A percentile compares a stretch with the other conserved stretches of the same genome.
phyloP scores from a whole-genome alignment of 1,140 invertebrate species.

The Riptortus pedestris region DNA sequence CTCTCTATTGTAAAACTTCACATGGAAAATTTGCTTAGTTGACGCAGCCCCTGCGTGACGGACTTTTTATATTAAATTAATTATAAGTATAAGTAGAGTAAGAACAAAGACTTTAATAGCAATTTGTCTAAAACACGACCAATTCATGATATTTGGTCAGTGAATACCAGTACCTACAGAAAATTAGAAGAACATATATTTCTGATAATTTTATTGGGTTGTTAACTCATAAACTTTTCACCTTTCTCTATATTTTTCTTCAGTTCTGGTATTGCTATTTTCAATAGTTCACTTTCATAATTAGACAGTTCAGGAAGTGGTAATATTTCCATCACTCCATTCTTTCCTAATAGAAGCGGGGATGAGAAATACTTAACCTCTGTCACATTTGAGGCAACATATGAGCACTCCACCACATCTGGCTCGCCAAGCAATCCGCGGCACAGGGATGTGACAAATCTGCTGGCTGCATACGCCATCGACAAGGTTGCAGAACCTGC shows the following conservation, averaged over 20 bases:
- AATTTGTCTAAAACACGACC: too few relatives aligned
- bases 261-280: constrained; percentile 84
- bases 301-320: constrained; percentile 78
- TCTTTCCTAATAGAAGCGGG: constrained; percentile 80
- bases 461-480: constrained; percentile 94
- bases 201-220: too few relatives aligned
- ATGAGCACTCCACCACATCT: constrained; percentile 87
- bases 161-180: too few relatives aligned
- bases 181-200: too few relatives aligned
- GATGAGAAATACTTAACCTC: constrained; percentile 91
- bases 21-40: too few relatives aligned
- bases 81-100: too few relatives aligned
- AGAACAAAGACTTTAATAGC: too few relatives aligned
- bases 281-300: constrained; percentile 77
- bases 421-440: constrained; percentile 75
- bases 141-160: too few relatives aligned
- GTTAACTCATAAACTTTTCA: not conserved
- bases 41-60: too few relatives aligned
- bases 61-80: too few relatives aligned
- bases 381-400: constrained; percentile 79
- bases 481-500: constrained; percentile 97
- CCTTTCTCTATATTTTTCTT: constrained; percentile 93
- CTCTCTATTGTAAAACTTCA: too few relatives aligned
- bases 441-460: constrained; percentile 74
- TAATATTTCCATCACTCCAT: constrained; percentile 88